These are phyloP conservation scores for Adelphocoris suturalis DNA, from an alignment of 2,888 invertebrate species.

Conservation along the genomic window DNA sequence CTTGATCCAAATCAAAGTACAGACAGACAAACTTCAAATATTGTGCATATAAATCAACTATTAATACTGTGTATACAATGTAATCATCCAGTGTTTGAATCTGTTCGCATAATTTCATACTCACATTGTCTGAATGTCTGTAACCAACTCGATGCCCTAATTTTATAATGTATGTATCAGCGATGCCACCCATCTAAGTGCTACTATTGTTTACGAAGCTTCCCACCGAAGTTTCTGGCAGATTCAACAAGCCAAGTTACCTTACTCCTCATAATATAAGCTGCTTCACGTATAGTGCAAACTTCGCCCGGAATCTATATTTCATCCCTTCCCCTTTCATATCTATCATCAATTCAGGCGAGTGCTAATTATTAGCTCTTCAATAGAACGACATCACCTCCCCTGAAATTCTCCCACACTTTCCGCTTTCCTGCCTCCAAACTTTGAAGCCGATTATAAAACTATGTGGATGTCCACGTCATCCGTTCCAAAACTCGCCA, in stretches of 20 bases:
- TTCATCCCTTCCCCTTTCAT: slow-evolving; percentile 29
- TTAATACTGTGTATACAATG: too few relatives aligned
- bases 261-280: neutral
- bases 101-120: too few relatives aligned
- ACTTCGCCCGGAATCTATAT: slow-evolving; percentile 47
- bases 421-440: neutral
- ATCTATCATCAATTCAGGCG: slow-evolving; percentile 56
- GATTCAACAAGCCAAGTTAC: slow-evolving; percentile 54
- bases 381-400: slow-evolving; percentile 46
- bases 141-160: neutral
- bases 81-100: too few relatives aligned
- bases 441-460: neutral
- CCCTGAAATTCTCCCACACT: neutral
- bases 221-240: slow-evolving; percentile 27
- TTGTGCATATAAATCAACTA: too few relatives aligned
- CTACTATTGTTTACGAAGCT: slow-evolving; percentile 43
- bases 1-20: too few relatives aligned
- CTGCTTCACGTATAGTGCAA: neutral
- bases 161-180: slow-evolving; percentile 65
- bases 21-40: too few relatives aligned
- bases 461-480: slow-evolving; percentile 4
- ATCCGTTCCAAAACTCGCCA: neutral
- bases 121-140: too few relatives aligned
- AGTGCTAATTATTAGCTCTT: slow-evolving; percentile 49
- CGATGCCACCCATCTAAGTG: slow-evolving; percentile 56